Evolutionary conservation across 2,113 vertebrate species (phyloP).

Genomic region (Petaurus breviceps): DNA sequence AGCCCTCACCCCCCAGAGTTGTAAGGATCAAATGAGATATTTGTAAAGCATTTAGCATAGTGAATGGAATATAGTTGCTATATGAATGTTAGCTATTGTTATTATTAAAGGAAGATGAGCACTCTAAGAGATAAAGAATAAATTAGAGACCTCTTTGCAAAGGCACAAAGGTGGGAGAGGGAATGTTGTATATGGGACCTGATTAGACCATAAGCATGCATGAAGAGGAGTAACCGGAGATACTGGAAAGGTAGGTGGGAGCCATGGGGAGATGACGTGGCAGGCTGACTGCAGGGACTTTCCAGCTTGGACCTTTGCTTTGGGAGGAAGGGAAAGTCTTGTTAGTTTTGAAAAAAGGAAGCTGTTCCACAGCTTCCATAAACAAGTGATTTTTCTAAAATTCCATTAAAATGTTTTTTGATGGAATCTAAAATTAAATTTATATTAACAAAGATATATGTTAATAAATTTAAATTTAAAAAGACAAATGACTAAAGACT

Average conservation of each 20-base stretch:
- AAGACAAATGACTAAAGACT: too few species aligned
- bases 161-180: not conserved
- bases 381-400: constrained; percentile 42
- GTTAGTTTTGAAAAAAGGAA: constrained; percentile 62
- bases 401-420: not conserved
- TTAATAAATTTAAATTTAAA: not conserved
- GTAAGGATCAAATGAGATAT: not conserved
- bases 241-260: constrained; percentile 46
- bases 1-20: not conserved
- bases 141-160: not conserved
- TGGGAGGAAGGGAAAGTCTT: constrained; percentile 32
- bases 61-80: not conserved
- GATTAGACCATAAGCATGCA: not conserved
- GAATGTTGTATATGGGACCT: not conserved
- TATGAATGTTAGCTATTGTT: not conserved
- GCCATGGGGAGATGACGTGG: not conserved
- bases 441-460: too few species aligned
- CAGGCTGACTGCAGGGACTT: not conserved
- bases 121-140: not conserved
- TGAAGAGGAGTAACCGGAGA: not conserved
- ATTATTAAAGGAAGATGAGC: not conserved
- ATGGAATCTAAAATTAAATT: too few species aligned
- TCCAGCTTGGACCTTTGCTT: not conserved
- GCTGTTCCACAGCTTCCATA: constrained; percentile 33
- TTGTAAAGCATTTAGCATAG: not conserved